phyloP scores from a whole-genome alignment of 2,113 vertebrate genomes.

The Pristiophorus japonicus region DNA sequence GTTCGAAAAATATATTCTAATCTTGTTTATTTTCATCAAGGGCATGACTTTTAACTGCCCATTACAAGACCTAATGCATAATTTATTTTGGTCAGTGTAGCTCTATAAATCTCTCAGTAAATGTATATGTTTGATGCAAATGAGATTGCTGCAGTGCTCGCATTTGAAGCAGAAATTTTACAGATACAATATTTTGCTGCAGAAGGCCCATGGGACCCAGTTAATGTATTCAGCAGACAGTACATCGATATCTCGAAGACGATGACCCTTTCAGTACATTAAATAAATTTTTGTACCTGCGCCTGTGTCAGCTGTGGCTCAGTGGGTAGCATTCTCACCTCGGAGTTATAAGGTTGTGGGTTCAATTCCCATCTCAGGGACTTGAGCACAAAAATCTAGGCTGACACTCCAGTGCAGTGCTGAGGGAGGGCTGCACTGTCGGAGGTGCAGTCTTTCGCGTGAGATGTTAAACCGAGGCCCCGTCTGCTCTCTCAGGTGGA shows the following conservation, averaged over 20 bases:
- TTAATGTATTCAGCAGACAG: background rate
- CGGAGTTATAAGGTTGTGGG: too few relatives aligned
- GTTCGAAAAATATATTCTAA: background rate
- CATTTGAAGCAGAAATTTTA: background rate
- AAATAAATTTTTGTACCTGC: too few relatives aligned
- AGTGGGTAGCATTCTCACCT: too few relatives aligned
- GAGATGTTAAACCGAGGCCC: too few relatives aligned
- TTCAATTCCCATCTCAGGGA: too few relatives aligned
- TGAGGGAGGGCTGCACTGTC: too few relatives aligned
- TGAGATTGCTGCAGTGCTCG: background rate
- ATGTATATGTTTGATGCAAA: background rate
- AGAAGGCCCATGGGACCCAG: background rate
- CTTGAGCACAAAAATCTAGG: too few relatives aligned
- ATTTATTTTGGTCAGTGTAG: conserved; percentile 23
- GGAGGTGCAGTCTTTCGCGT: too few relatives aligned
- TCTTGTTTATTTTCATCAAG: background rate
- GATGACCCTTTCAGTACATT: background rate
- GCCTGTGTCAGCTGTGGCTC: too few relatives aligned
- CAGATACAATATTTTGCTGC: background rate
- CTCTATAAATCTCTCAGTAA: background rate
- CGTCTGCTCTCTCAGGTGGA: too few relatives aligned
- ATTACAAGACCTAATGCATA: background rate
- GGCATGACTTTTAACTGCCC: background rate
- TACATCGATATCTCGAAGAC: background rate
- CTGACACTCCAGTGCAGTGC: too few relatives aligned